These are phyloP conservation scores for Tachina fera DNA, from an alignment of 2,888 invertebrate genomes.

Conservation along the genomic window DNA sequence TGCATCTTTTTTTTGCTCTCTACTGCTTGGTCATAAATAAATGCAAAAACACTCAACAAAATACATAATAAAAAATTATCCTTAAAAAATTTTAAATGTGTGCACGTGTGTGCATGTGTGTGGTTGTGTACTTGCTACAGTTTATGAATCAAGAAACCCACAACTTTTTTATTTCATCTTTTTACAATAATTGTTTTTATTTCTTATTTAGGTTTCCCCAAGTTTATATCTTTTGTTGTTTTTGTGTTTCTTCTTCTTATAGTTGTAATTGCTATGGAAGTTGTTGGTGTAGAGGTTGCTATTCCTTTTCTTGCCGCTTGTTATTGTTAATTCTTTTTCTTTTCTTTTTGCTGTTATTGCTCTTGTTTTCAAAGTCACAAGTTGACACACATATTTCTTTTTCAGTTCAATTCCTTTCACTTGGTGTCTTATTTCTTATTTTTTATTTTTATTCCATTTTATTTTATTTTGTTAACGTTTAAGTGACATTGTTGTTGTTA, in stretches of 20 bases:
- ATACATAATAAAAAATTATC: constrained; percentile 48
- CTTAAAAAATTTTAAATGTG: constrained; percentile 15
- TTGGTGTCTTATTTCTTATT: constrained; percentile 38
- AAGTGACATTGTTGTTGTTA: constrained; percentile 57
- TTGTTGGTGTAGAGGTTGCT: background rate
- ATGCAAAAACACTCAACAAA: constrained; percentile 25
- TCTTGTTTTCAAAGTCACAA: constrained; percentile 51
- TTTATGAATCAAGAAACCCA: constrained; percentile 33
- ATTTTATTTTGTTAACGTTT: constrained; percentile 48
- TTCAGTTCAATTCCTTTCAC: constrained; percentile 55
- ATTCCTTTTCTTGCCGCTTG: constrained; percentile 13
- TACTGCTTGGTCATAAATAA: constrained; percentile 16
- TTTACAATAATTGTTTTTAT: constrained; percentile 50
- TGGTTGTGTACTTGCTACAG: background rate
- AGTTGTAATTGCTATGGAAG: constrained; percentile 7
- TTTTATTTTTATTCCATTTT: constrained; percentile 44
- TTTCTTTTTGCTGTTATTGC: constrained; percentile 25
- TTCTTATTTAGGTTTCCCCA: constrained; percentile 47
- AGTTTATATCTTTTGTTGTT: constrained; percentile 7
- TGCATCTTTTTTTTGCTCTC: background rate
- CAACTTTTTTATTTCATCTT: constrained; percentile 29
- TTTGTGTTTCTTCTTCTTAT: background rate
- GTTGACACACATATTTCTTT: constrained; percentile 67
- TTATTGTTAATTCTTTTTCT: background rate
- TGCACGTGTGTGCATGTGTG: background rate